phyloP scores from a whole-genome alignment of 1,140 invertebrate species.

The Drosophila busckii region DNA sequence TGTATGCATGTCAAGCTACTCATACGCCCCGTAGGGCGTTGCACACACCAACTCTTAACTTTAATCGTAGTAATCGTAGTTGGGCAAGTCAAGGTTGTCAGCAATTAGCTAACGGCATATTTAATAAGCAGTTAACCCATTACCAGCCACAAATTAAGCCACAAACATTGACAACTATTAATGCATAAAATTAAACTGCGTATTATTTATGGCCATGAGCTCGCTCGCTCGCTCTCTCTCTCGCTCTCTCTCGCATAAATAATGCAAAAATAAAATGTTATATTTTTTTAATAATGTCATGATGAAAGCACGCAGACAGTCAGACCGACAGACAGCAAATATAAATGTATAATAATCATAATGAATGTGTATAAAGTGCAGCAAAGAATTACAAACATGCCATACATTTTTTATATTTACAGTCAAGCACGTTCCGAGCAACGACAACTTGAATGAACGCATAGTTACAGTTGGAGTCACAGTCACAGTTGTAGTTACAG shows the following conservation, averaged over 20 bases:
- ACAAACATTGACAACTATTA: conserved; percentile 28
- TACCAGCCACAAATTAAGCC: no score
- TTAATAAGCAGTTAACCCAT: no score
- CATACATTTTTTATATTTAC: conserved; percentile 43
- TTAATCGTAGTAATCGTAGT: no score
- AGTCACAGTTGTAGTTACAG: no score
- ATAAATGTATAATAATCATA: conserved; percentile 30
- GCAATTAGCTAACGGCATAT: no score
- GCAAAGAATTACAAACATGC: conserved; percentile 37
- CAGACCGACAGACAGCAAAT: not conserved
- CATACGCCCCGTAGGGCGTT: conserved; percentile 35
- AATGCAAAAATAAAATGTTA: conserved; percentile 60
- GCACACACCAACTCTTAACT: conserved; percentile 3
- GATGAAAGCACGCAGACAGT: conserved; percentile 18
- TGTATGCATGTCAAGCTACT: conserved; percentile 55
- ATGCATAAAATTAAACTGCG: conserved; percentile 14
- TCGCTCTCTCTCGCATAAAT: no score
- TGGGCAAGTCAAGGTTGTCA: no score
- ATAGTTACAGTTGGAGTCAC: no score
- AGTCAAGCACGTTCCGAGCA: conserved; percentile 18
- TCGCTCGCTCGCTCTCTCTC: no score
- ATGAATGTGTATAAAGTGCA: conserved; percentile 20
- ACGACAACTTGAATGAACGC: conserved; percentile 20
- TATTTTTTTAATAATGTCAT: conserved; percentile 60
- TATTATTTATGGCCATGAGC: conserved; percentile 30